phyloP scores from a whole-genome alignment of 2,888 invertebrate genomes.

The Polyommatus iphigenia region DNA sequence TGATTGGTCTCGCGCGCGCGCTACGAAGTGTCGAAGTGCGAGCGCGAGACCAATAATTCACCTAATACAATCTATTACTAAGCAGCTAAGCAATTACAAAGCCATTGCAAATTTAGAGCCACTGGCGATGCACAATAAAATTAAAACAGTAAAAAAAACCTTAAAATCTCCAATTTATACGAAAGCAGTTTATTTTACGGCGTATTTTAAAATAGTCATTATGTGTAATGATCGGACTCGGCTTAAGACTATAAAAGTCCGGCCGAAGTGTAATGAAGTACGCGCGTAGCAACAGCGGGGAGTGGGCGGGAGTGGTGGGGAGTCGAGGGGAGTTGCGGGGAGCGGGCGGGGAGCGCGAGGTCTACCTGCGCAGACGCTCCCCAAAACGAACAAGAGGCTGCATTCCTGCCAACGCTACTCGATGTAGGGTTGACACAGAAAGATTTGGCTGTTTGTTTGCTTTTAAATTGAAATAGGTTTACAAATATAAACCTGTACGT shows the following conservation, averaged over 20 bases:
- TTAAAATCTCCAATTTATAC: constrained; percentile 9
- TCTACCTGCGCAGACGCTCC: constrained; percentile 78
- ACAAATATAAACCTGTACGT: too few relatives aligned
- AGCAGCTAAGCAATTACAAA: neutral
- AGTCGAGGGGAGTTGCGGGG: neutral
- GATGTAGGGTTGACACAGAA: constrained; percentile 43
- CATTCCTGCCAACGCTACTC: constrained; percentile 68
- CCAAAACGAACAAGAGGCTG: constrained; percentile 78
- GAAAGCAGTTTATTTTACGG: neutral
- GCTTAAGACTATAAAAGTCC: constrained; percentile 21
- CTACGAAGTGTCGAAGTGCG: too few relatives aligned
- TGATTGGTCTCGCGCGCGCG: too few relatives aligned
- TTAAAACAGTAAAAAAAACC: neutral
- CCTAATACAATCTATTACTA: neutral
- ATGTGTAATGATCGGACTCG: constrained; percentile 15
- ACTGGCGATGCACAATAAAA: neutral
- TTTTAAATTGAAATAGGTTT: too few relatives aligned
- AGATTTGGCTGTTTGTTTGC: neutral
- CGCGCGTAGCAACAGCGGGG: constrained; percentile 33
- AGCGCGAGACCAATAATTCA: too few relatives aligned
- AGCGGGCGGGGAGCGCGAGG: constrained; percentile 55
- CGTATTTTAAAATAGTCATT: constrained; percentile 20
- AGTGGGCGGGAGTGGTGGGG: constrained; percentile 18
- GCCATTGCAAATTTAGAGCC: neutral
- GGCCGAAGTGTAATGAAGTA: constrained; percentile 3